Conservation (phyloP, 2,113 vertebrate genomes). For the Cyprinus carpio region DNA sequence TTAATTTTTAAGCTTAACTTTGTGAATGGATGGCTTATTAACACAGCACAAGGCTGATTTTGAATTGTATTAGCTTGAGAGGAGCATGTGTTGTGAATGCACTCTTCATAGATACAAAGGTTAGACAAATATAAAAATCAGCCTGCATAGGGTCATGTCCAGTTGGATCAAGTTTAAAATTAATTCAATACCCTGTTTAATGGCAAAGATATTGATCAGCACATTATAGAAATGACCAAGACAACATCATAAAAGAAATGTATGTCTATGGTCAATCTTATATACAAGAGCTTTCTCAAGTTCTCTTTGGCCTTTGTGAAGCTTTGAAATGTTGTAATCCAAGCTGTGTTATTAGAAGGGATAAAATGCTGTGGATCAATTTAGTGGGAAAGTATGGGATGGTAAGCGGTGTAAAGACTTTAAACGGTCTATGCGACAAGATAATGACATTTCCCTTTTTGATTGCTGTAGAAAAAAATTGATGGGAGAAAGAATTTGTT, state of each 20-base stretch:
- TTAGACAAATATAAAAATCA: not conserved
- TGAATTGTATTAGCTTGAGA: not conserved
- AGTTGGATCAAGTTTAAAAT: not conserved
- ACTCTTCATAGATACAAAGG: not conserved
- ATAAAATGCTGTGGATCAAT: constrained; percentile 1
- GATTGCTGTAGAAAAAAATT: not conserved
- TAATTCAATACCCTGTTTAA: not conserved
- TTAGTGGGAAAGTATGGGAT: not conserved
- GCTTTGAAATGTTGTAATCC: not conserved
- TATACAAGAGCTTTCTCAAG: not conserved
- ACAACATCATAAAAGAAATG: not conserved
- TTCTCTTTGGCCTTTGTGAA: not conserved
- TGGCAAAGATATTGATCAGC: not conserved
- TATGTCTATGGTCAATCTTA: not conserved
- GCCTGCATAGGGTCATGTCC: not conserved
- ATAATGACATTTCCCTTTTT: not conserved
- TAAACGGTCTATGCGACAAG: constrained; percentile 1
- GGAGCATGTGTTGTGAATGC: not conserved
- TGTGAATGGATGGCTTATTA: not conserved
- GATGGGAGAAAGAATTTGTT: not conserved
- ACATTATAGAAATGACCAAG: not conserved
- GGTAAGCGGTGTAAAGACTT: not conserved
- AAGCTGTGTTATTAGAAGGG: not conserved
- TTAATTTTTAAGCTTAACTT: not conserved
- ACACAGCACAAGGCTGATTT: not conserved